phyloP scores from a whole-genome alignment of 2,797 vertebrate species.

The Halcyon smyrnensis region DNA sequence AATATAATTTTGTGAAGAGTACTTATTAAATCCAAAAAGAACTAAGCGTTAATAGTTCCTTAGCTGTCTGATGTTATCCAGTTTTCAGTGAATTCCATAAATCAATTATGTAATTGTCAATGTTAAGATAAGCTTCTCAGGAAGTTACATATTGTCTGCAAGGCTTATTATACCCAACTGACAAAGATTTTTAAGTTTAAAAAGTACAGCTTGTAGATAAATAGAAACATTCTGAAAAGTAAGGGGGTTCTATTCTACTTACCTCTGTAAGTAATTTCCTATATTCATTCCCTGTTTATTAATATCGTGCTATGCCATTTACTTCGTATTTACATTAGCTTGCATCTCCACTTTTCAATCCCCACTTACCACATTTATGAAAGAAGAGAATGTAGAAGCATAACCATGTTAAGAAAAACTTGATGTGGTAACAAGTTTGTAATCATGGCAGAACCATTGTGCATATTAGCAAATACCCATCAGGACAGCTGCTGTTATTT shows the following conservation, averaged over 20 bases:
- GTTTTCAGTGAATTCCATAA: background rate
- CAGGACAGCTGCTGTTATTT: background rate
- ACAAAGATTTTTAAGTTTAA: background rate
- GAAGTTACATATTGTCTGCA: background rate
- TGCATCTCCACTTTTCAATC: background rate
- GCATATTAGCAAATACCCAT: background rate
- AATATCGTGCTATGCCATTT: background rate
- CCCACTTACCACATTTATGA: background rate
- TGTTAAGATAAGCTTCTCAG: background rate
- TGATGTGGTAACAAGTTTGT: background rate
- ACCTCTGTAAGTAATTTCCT: background rate
- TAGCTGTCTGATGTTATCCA: background rate
- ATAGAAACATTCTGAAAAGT: constrained; percentile 11
- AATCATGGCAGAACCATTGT: background rate
- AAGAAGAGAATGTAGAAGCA: background rate
- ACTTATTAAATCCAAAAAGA: background rate
- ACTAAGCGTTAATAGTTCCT: background rate
- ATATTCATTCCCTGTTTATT: background rate
- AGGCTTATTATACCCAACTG: background rate
- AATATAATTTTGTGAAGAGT: background rate
- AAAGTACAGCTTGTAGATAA: background rate
- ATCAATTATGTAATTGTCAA: background rate
- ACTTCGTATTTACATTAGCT: constrained; percentile 2
- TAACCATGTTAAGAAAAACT: background rate
- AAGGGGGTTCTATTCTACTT: background rate